Base-by-base conservation (phyloP, 2,888 invertebrate species). In the Urechis unicinctus region DNA sequence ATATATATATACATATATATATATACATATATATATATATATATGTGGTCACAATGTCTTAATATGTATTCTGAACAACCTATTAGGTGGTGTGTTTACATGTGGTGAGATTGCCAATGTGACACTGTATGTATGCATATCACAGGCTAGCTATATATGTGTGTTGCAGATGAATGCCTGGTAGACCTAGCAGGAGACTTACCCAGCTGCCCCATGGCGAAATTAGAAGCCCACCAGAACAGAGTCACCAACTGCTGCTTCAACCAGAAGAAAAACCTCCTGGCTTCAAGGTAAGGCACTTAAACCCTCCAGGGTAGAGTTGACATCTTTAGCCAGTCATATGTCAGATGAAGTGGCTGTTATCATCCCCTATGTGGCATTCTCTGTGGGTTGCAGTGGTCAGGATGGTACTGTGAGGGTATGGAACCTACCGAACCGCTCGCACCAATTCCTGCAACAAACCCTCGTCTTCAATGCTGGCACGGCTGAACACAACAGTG, bases 361-460 rank as follows among this genome's bases (percentile, higher is more conserved):
- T 36, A 13, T 9, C n/a, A 41, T 41, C 17, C 9, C 29, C 5
- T 48, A n/a, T 22, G 30, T 61, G 46, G 54, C 17, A 22, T 44
- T 24, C 31, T 56, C 29, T 50, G 13, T 13, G 5, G 17, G 44
- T 66, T 69, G 13, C 67, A 81, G 83, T 67, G 84, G 83, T 1
- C 82, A 81, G 68, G 85, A 85, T 71, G 83, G 84, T n/a, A 84
- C 84, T 1, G 82, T 84, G 0, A 73, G 84, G 24, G 72, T 84
- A 17, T 85, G 84, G 85, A 73, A 68, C 47, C 73, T 79, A 47
- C 75, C 80, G 4, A 73, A 75, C 59, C 70, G 75, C 54, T 75
- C 73, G 30, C 75, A 76, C 56, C 71, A 73, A 56, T 71, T 72
- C 55, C 71, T 83, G 56, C 82, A 83, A 63, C 82, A 82, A 59